Evolutionary conservation across 2,888 invertebrate genomes (phyloP).

Genomic region (Heliconius ethilla): DNA sequence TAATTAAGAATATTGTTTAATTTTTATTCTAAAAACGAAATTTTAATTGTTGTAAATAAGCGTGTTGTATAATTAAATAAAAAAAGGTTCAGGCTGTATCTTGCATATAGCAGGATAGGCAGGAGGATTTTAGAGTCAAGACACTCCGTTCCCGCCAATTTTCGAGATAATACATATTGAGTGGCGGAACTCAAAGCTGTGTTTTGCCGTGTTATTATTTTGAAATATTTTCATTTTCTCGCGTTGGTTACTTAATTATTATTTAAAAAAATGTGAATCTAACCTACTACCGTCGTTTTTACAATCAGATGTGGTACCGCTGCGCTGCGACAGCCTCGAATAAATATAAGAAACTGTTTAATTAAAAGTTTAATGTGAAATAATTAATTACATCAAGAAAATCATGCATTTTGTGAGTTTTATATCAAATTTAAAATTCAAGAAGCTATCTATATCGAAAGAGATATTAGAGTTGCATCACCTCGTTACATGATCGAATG

Average conservation of each 20-base stretch:
- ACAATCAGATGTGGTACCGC: no score
- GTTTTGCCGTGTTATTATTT: no score
- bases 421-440: slow-evolving; percentile 12
- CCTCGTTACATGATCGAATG: neutral
- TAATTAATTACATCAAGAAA: slow-evolving; percentile 11
- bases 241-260: no score
- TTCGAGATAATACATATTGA: neutral
- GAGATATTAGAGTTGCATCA: neutral
- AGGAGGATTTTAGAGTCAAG: neutral
- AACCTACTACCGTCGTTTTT: no score
- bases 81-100: neutral
- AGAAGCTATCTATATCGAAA: neutral
- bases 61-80: neutral
- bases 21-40: neutral
- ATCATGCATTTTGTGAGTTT: slow-evolving; percentile 19
- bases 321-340: neutral
- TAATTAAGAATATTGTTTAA: slow-evolving; percentile 6
- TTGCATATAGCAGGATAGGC: neutral
- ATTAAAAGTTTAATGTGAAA: neutral
- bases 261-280: no score
- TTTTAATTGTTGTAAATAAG: neutral
- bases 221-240: no score
- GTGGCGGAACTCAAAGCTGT: neutral
- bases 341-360: neutral
- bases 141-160: neutral